Conservation (phyloP, 2,888 invertebrate species). For the Didymodactylos carnosus region DNA sequence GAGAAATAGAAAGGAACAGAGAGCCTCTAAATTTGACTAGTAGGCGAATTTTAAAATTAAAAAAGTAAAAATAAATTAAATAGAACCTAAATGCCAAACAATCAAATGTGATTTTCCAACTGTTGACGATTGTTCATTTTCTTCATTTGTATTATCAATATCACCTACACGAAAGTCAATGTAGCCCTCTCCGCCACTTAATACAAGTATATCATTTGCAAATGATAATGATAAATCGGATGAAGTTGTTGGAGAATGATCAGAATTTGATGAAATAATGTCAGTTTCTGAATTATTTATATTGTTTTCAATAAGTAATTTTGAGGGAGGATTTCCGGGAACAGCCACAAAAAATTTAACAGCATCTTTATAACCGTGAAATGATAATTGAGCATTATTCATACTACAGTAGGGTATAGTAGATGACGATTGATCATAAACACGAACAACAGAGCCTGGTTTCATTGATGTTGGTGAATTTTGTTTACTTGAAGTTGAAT, state of each 20-base stretch:
- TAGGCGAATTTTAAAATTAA: too few species aligned
- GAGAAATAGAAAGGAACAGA: too few species aligned
- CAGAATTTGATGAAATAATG: background rate
- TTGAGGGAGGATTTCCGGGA: conserved; percentile 1
- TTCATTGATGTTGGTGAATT: background rate
- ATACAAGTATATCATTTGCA: conserved; percentile 52
- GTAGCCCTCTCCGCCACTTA: conserved; percentile 96
- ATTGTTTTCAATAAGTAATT: background rate
- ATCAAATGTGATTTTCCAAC: background rate
- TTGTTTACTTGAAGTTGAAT: background rate
- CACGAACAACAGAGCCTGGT: background rate
- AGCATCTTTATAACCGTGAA: conserved; percentile 93
- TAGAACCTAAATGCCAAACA: background rate
- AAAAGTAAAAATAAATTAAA: background rate
- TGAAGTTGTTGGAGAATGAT: background rate
- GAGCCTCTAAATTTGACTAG: too few species aligned
- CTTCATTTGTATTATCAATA: too few species aligned
- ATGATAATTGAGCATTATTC: conserved; percentile 93
- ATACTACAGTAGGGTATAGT: conserved; percentile 68
- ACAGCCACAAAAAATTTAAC: conserved; percentile 70
- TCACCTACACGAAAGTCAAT: conserved; percentile 93
- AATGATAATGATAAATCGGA: background rate
- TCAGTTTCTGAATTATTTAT: too few species aligned
- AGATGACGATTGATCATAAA: conserved; percentile 19
- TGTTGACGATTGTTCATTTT: too few species aligned